A percentile compares a stretch with the other conserved stretches of the same genome.
phyloP scores from a whole-genome alignment of 2,797 vertebrate genomes.

The Heliangelus exortis region DNA sequence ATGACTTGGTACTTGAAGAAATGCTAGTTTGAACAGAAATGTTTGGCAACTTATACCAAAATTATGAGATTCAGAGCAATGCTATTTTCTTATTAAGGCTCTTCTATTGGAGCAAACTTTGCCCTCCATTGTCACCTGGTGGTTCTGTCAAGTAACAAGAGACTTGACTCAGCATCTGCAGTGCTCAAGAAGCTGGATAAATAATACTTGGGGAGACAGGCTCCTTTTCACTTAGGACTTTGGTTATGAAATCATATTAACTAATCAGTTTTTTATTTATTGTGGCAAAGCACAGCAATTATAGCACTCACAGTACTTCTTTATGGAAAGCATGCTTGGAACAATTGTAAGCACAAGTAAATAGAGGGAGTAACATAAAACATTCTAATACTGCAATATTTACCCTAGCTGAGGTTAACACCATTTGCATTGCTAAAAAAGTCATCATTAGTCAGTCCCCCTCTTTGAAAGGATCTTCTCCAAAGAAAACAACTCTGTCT shows the following conservation, averaged over 20 bases:
- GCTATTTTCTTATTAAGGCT: neutral
- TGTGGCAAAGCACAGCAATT: neutral
- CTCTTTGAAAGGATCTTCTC: neutral
- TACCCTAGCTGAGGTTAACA: neutral
- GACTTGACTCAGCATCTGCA: neutral
- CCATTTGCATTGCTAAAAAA: neutral
- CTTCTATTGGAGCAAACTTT: neutral
- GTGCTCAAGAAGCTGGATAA: neutral
- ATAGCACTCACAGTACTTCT: neutral
- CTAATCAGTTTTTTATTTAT: neutral
- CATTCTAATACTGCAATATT: neutral
- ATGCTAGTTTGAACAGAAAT: conserved; percentile 7
- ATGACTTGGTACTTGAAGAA: neutral
- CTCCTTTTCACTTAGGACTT: neutral
- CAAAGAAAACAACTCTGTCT: neutral
- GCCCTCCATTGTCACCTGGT: neutral
- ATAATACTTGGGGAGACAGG: neutral
- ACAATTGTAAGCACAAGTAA: neutral
- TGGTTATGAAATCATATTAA: neutral
- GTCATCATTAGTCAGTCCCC: neutral
- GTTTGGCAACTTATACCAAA: neutral
- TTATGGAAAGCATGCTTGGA: neutral
- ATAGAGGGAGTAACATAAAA: neutral
- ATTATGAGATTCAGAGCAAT: neutral
- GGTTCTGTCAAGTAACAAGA: neutral